Percentiles rank a stretch among this genome's conserved stretches.
Conservation (phyloP, 2,113 vertebrate genomes). For the Columba janthina region DNA sequence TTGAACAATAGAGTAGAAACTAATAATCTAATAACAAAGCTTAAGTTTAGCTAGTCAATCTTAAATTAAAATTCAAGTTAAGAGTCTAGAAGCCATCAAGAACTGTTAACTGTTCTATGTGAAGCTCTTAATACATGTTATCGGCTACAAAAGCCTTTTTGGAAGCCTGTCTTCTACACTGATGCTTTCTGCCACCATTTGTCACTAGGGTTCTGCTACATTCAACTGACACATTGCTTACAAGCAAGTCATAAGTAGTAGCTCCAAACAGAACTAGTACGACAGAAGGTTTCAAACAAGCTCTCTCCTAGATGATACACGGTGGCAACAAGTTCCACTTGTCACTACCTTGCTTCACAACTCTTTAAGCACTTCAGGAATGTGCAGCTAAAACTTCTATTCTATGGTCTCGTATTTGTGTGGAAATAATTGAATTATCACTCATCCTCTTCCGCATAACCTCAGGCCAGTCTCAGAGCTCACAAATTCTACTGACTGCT, state of each 20-base stretch:
- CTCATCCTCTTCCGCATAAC: neutral
- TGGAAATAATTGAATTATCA: neutral
- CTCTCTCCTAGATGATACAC: neutral
- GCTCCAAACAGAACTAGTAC: neutral
- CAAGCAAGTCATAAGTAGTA: neutral
- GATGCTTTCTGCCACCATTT: neutral
- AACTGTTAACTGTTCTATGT: neutral
- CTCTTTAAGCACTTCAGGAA: neutral
- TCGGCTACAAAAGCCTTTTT: neutral
- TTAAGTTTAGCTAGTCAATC: neutral
- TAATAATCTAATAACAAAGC: neutral
- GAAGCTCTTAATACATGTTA: neutral
- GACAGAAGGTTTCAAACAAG: neutral
- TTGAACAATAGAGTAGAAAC: constrained; percentile 64
- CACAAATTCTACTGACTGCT: neutral
- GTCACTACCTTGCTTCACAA: neutral
- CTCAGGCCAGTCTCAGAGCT: neutral
- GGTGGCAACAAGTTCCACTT: neutral
- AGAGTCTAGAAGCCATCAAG: neutral
- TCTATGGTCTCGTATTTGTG: neutral
- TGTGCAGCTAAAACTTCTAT: neutral
- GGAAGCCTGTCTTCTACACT: neutral
- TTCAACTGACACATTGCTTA: neutral
- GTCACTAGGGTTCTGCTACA: neutral
- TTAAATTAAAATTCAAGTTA: neutral